Percentiles rank a stretch among this genome's conserved stretches.
Evolutionary conservation across 2,797 vertebrate species (phyloP).

Genomic region (Gambusia yucatana): DNA sequence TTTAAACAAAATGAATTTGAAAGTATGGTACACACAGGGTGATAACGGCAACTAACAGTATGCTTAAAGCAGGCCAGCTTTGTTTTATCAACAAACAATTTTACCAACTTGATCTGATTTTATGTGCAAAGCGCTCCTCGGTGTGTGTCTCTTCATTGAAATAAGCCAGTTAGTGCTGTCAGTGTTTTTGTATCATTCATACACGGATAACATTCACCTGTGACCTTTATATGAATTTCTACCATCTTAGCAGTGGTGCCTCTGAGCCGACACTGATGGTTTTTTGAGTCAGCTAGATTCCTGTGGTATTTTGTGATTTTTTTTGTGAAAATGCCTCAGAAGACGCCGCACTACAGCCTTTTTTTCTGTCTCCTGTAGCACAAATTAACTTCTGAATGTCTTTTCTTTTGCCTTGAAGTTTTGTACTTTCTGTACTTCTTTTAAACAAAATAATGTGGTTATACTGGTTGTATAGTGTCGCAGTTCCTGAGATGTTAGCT

Average conservation of each 20-base stretch:
- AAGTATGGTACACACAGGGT: conserved; percentile 10
- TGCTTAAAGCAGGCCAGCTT: conserved; percentile 27
- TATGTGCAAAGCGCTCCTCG: conserved; percentile 11
- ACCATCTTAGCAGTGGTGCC: conserved; percentile 61
- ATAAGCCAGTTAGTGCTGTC: conserved; percentile 61
- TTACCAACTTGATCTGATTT: neutral
- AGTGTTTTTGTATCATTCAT: conserved; percentile 58
- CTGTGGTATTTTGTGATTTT: conserved; percentile 62
- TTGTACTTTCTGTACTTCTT: conserved; percentile 68
- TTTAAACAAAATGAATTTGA: conserved; percentile 5
- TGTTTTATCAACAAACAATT: conserved; percentile 15
- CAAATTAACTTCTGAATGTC: conserved; percentile 70
- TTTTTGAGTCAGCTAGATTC: conserved; percentile 43
- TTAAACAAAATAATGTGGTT: conserved; percentile 61
- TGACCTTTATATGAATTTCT: conserved; percentile 61
- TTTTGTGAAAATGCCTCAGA: conserved; percentile 63
- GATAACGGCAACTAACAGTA: conserved; percentile 22
- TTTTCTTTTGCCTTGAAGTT: conserved; percentile 75
- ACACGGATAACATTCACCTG: conserved; percentile 44
- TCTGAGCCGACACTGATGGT: conserved; percentile 51
- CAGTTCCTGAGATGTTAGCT: conserved; percentile 58
- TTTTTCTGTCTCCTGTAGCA: conserved; percentile 62
- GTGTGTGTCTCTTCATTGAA: conserved; percentile 54
- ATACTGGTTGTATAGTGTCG: conserved; percentile 50
- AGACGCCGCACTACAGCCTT: conserved; percentile 34